Base-by-base conservation (phyloP, 2,113 vertebrate species). In the Cebidichthys violaceus region DNA sequence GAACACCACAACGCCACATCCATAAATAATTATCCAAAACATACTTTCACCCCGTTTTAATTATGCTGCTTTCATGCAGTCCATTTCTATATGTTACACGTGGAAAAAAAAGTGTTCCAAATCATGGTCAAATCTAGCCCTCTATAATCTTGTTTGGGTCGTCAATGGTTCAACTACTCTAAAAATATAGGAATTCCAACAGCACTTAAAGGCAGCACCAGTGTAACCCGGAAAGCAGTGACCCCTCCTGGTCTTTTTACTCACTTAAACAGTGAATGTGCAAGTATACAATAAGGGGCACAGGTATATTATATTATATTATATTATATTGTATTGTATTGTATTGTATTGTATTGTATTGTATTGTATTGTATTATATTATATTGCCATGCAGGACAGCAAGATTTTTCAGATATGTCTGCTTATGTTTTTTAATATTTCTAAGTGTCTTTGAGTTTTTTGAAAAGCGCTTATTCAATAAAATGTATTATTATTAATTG, bases 191-290 rank as follows among this genome's bases (percentile, higher is more conserved):
- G 10, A 86, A 62, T 82, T 89, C 77, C 77, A n/a, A 73, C 33
- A 52, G 79, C 9, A 68, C 6, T 0, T 77, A 22, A 92, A 93
- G 15, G 81, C 54, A 79, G 0, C 91, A 65, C 4, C 0, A 9
- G 41, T 22, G 79, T 81, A 82, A 77, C 55, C 67, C 67, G 77
- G 67, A 79, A 77, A 87, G 77, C 88, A 92, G 90, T 81, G 93
- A 86, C 92, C 84, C 59, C 93, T 94, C 29, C 83, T 92, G 94
- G 90, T 80, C 17, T 50, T 29, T 77, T 43, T 39, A 31, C 20
- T 67, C 24, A 80, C 15, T 61, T 41, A 14, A 45, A 31, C n/a
- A 59, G 22, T 59, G 3, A 14, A 35, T 37, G 68, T 37, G 62
- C 57, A 74, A 57, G 33, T 55, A 64, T 22, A 35, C 10, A 37